phyloP scores from a whole-genome alignment of 2,797 vertebrate species.

The Lophotriccus pileatus region DNA sequence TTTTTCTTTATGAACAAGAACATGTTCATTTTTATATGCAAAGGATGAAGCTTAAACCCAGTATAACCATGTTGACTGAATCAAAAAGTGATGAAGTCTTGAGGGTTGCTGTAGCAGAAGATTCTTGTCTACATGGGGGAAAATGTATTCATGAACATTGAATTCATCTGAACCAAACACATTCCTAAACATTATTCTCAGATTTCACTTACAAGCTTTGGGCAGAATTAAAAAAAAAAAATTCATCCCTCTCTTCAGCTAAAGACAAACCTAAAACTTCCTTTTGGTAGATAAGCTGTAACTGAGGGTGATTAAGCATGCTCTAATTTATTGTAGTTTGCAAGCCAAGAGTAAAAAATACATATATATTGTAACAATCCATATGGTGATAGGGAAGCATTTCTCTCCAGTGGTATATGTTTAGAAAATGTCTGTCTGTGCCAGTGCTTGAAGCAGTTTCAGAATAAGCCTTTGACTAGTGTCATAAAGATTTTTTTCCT shows the following conservation, averaged over 20 bases:
- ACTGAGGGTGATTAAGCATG: not conserved
- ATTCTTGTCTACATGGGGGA: not conserved
- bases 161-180: not conserved
- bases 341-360: not conserved
- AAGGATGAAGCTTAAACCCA: not conserved
- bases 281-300: not conserved
- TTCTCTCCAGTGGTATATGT: not conserved
- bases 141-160: not conserved
- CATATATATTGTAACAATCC: not conserved
- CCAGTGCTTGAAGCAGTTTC: slow-evolving; percentile 34
- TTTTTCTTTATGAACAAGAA: not conserved
- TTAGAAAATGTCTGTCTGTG: slow-evolving; percentile 23
- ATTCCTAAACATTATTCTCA: not conserved
- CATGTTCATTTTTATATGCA: not conserved
- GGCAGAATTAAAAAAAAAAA: not conserved
- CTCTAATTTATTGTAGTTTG: slow-evolving; percentile 5
- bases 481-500: not conserved
- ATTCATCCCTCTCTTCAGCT: not conserved
- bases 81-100: not conserved
- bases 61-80: not conserved
- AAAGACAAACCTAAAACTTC: not conserved
- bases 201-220: not conserved
- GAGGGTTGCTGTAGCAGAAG: not conserved
- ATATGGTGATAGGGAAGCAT: slow-evolving; percentile 13
- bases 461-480: not conserved